Conservation (phyloP, 1,140 invertebrate species). For the Temnothorax longispinosus region DNA sequence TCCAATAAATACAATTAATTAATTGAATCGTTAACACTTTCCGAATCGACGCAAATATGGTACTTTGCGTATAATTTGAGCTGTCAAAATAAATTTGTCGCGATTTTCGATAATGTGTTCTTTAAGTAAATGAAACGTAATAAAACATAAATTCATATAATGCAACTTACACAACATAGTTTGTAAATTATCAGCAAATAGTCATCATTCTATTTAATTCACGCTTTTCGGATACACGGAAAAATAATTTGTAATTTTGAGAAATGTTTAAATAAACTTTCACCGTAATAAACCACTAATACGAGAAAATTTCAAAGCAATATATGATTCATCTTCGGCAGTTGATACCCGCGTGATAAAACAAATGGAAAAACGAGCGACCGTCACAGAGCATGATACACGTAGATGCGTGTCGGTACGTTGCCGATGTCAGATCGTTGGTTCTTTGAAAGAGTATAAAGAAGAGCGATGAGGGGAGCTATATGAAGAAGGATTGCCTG, state of each 20-base stretch:
- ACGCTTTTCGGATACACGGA: neutral
- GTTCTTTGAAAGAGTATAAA: conserved; percentile 43
- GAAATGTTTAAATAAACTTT: neutral
- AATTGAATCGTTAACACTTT: conserved; percentile 35
- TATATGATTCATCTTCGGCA: neutral
- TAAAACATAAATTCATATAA: neutral
- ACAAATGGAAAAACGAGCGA: neutral
- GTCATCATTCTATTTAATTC: conserved; percentile 8
- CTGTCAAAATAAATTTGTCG: conserved; percentile 5
- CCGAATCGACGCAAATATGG: conserved; percentile 12
- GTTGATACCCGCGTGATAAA: neutral
- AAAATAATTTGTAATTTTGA: neutral
- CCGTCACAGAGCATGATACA: conserved; percentile 7
- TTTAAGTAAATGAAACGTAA: neutral
- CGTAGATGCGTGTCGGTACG: conserved; percentile 44
- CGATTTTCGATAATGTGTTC: neutral
- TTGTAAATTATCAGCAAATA: neutral
- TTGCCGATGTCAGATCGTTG: conserved; percentile 45
- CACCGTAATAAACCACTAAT: neutral
- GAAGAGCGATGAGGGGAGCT: conserved; percentile 50
- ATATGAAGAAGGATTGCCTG: conserved; percentile 49
- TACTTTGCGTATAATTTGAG: neutral
- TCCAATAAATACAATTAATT: conserved; percentile 44
- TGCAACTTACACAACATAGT: neutral
- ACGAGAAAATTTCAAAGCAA: neutral